phyloP scores from a whole-genome alignment of 2,888 invertebrate genomes.

The Pterostichus niger region DNA sequence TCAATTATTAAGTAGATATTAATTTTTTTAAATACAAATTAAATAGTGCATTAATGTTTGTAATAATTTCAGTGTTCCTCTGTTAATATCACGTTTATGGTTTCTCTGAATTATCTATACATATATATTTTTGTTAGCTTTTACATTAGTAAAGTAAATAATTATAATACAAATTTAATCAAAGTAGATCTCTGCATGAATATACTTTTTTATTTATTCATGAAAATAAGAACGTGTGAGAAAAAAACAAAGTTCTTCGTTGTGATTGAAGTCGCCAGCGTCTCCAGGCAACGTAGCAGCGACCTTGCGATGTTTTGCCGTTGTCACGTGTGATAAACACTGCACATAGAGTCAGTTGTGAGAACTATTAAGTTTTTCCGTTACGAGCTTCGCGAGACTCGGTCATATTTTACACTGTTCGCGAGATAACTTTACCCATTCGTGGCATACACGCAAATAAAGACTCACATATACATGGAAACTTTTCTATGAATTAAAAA shows the following conservation, averaged over 20 bases:
- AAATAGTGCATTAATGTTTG: too few relatives aligned
- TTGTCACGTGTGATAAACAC: constrained; percentile 65
- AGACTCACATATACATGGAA: constrained; percentile 20
- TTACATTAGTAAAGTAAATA: too few relatives aligned
- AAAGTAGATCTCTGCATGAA: background rate
- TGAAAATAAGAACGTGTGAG: constrained; percentile 16
- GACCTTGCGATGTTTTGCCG: constrained; percentile 58
- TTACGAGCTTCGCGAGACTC: constrained; percentile 37
- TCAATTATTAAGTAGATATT: too few relatives aligned
- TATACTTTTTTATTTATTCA: constrained; percentile 23
- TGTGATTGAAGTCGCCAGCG: constrained; percentile 28
- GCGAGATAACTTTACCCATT: constrained; percentile 54
- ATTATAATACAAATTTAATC: background rate
- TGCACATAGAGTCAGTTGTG: constrained; percentile 56
- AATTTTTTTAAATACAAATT: too few relatives aligned
- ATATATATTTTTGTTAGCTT: too few relatives aligned
- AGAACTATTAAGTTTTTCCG: constrained; percentile 65
- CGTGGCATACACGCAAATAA: constrained; percentile 9
- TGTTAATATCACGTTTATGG: too few relatives aligned
- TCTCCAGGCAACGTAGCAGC: background rate
- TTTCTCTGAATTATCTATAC: too few relatives aligned
- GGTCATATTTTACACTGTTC: constrained; percentile 62
- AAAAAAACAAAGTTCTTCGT: background rate
- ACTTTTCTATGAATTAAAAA: constrained; percentile 59
- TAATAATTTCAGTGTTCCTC: too few relatives aligned